These are phyloP conservation scores for Mellivora capensis DNA, from an alignment of 2,113 vertebrate species.

Conservation along the genomic window DNA sequence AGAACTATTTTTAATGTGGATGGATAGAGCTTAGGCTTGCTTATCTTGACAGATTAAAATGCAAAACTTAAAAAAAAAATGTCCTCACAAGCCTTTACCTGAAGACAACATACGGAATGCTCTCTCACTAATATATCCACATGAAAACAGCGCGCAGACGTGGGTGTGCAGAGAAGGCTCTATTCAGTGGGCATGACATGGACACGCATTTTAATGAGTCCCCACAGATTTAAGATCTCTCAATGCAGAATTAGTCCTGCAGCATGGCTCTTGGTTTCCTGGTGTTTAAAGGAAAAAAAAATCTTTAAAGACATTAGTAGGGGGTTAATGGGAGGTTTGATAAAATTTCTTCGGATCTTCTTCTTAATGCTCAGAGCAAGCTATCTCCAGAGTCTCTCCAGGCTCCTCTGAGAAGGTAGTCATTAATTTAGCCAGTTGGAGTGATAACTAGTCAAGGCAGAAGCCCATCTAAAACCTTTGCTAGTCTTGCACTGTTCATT, in stretches of 20 bases:
- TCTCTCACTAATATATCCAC: neutral
- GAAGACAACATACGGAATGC: neutral
- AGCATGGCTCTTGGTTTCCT: conserved; percentile 68
- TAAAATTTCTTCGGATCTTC: conserved; percentile 77
- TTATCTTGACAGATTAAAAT: neutral
- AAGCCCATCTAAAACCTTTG: conserved; percentile 47
- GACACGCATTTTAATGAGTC: conserved; percentile 76
- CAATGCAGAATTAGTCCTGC: conserved; percentile 76
- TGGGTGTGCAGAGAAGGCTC: neutral
- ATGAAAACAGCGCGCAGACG: neutral
- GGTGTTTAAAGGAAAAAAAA: conserved; percentile 65
- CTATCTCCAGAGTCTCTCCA: conserved; percentile 64
- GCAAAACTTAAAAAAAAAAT: neutral
- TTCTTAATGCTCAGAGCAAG: conserved; percentile 77
- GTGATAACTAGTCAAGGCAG: conserved; percentile 55
- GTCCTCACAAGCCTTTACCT: neutral
- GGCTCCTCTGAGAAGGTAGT: conserved; percentile 59
- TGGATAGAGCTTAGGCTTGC: neutral
- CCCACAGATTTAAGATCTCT: conserved; percentile 73
- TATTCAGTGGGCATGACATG: conserved; percentile 60
- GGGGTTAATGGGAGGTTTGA: conserved; percentile 82
- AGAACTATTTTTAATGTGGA: neutral
- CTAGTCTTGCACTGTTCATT: neutral
- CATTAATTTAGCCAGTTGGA: conserved; percentile 73
- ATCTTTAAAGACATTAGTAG: conserved; percentile 76